A percentile compares a stretch with the other conserved stretches of the same genome.
phyloP scores from a whole-genome alignment of 2,797 vertebrate genomes.

The Microcaecilia unicolor region DNA sequence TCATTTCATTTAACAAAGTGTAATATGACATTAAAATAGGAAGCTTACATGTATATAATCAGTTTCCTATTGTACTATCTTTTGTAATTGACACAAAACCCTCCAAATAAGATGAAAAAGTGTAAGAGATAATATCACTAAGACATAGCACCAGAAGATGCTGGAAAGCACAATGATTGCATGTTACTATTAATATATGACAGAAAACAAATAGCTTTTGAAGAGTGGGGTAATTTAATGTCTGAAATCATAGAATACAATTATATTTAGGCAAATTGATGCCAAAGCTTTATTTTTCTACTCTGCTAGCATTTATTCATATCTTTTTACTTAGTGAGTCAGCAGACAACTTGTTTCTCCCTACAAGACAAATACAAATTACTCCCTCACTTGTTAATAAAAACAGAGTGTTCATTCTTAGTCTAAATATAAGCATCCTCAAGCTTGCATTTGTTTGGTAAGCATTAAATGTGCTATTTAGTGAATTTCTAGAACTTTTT shows the following conservation, averaged over 20 bases:
- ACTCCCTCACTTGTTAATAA: slow-evolving; percentile 17
- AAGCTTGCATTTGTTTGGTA: too few relatives aligned
- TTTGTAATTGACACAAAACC: too few relatives aligned
- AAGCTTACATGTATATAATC: too few relatives aligned
- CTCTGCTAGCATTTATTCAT: slow-evolving; percentile 15
- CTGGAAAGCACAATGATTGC: background rate
- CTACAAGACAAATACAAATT: slow-evolving; percentile 23
- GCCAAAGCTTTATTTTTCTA: slow-evolving; percentile 15
- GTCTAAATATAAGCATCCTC: slow-evolving; percentile 19
- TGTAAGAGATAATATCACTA: too few relatives aligned
- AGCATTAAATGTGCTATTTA: too few relatives aligned
- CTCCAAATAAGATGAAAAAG: too few relatives aligned
- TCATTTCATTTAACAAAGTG: too few relatives aligned
- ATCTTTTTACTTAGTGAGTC: slow-evolving; percentile 20
- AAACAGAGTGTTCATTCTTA: slow-evolving; percentile 16
- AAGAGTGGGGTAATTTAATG: slow-evolving; percentile 22
- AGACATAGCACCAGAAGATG: slow-evolving; percentile 8
- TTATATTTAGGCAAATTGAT: slow-evolving; percentile 30
- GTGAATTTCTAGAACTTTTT: too few relatives aligned
- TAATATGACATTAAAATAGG: too few relatives aligned
- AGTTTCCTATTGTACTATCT: too few relatives aligned
- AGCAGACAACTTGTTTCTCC: slow-evolving; percentile 22
- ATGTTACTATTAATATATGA: slow-evolving; percentile 21
- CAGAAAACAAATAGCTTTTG: slow-evolving; percentile 20
- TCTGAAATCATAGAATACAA: slow-evolving; percentile 17